Evolutionary conservation across 2,888 invertebrate genomes (phyloP), one percentile per base, ranked within the genome.

Genomic region (Diplolepis rosae): DNA sequence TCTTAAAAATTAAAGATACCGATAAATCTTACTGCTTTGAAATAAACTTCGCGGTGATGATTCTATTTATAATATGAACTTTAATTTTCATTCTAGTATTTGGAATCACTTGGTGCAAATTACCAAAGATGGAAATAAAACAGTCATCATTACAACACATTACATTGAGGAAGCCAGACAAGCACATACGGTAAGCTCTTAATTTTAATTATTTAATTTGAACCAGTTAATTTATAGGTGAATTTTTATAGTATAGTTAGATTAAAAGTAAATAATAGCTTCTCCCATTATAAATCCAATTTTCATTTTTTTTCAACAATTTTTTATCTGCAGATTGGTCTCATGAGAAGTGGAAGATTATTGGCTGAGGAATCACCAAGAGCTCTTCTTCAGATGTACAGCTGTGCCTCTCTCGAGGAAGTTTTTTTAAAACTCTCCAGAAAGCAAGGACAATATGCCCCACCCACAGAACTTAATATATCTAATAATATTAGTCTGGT

Each of bases 111-210:
- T 98, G 87, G 95, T 97, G 72, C 93, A 95, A 85, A 95, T 98
- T 85, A 96, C 97, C 80, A 94, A 95, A 90, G 94, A 95, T 76
- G 95, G 95, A 45, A 94, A 95, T 89, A 97, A 96, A 89, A 98
- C 98, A 22, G 97, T 98, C 80, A 96, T 95, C 79, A 95, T 95
- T 75, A 96, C 95, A 79, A 95, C 98, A 86, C 96, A 98, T 93
- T 98, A 98, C 86, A 97, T 98, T 74, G 98, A 98, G 89, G 98
- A 98, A 90, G 97, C 98, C 22, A 90, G 96, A 80, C 96, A 96
- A 90, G 96, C 96, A 74, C 95, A 96, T 87, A 92, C 94, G 86
- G 96, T 96, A 89, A 92, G 11, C 27, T 42, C 42, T 15, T 15
- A 18, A 7, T 4, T 50, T 50, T 0, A 18, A 50, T 50, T 18